Evolutionary conservation across 2,113 vertebrate genomes (phyloP), one percentile per base, ranked within the genome.

Genomic region (Carlito syrichta): DNA sequence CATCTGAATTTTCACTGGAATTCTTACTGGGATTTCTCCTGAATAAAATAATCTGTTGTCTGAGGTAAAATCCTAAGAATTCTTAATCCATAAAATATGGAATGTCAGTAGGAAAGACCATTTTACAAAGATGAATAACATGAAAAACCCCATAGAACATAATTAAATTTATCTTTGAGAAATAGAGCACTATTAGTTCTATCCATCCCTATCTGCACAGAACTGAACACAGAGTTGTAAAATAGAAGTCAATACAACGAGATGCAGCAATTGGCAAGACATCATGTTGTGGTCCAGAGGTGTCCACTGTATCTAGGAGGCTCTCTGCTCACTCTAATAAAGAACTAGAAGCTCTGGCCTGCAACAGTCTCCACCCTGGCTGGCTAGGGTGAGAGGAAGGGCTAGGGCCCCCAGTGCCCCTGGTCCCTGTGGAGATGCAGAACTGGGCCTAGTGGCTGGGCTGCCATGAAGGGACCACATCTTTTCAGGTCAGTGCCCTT

Each of bases 291-390:
- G 16, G 69, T 43, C 35, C 66, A 0, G 2, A 0, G 35, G 54
- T 22, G 32, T n/a, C 32, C 0, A 0, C 40, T 1, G 23, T 5
- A 38, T 11, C n/a, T 1, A 10, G 11, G 27, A 22, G 22, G 40
- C 81, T 32, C 32, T 23, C 4, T 17, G 12, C 22, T 84, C 4
- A 30, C 35, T 62, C 25, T 63, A 11, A 1, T 2, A 40, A 1
- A n/a, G 60, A 25, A 3, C 27, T 9, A 22, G 35, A n/a, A 30
- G 25, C 22, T 82, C 38, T 17, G 0, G 5, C 66, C 10, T 9
- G 8, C 4, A 22, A 30, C 1, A n/a, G 3, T 66, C 63, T 35
- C 22, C 38, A 54, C 35, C 27, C 3, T 1, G 4, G 11, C 19
- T 19, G 17, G 19, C 20, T 66, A 6, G 17, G 11, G 13, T 1